Conservation (phyloP, 2,113 vertebrate genomes). For the Leptocoma aspasia region DNA sequence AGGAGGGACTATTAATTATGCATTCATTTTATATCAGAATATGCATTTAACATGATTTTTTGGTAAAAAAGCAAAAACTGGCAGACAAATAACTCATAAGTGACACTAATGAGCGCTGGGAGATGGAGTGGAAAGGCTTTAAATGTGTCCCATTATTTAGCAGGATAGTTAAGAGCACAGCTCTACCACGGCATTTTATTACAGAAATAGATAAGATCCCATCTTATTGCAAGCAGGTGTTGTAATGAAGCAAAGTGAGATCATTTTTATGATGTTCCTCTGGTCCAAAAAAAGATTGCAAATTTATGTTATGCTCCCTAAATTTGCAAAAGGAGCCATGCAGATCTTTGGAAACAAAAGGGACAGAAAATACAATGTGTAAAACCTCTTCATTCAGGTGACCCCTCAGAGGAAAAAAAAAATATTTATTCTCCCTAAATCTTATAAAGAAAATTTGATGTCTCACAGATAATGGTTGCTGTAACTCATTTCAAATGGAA, state of each 20-base stretch:
- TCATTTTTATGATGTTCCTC: conserved; percentile 45
- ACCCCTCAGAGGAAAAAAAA: background rate
- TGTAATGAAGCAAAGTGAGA: conserved; percentile 61
- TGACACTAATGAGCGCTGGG: conserved; percentile 72
- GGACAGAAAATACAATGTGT: background rate
- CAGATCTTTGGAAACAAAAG: background rate
- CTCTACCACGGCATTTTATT: conserved; percentile 71
- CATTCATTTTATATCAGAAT: conserved; percentile 51
- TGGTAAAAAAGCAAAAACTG: conserved; percentile 51
- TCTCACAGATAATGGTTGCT: background rate
- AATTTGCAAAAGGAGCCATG: background rate
- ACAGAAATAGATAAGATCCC: conserved; percentile 68
- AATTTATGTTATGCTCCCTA: background rate
- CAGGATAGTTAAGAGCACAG: conserved; percentile 73
- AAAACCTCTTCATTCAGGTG: background rate
- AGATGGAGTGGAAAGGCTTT: conserved; percentile 75
- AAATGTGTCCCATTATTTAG: conserved; percentile 76
- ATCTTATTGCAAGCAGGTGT: conserved; percentile 66
- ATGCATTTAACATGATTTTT: conserved; percentile 38
- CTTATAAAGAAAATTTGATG: background rate
- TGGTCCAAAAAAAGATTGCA: background rate
- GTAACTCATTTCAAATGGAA: background rate
- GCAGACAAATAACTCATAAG: conserved; percentile 72
- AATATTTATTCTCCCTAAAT: background rate
- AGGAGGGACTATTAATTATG: conserved; percentile 45